Conservation (phyloP, 2,113 vertebrate species). For the Rhombomys opimus region DNA sequence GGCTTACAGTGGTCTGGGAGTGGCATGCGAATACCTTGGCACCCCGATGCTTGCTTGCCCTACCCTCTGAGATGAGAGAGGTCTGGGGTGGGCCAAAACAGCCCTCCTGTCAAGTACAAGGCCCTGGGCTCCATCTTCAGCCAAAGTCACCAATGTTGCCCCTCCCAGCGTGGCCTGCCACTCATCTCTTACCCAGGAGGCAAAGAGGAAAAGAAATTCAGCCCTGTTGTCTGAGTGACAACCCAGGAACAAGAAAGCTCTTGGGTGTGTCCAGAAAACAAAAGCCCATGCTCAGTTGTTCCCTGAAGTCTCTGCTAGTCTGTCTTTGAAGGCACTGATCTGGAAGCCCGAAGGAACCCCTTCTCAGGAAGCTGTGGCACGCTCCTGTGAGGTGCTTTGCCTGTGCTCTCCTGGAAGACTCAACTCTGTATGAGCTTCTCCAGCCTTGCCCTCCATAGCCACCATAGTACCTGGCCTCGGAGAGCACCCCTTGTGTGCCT, state of each 20-base stretch:
- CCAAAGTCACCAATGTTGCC: rapidly evolving
- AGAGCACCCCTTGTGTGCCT: neutral
- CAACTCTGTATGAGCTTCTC: rapidly evolving
- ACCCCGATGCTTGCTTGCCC: neutral
- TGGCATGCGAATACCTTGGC: neutral
- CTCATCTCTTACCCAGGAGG: neutral
- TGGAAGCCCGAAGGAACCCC: neutral
- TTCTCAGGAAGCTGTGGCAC: neutral
- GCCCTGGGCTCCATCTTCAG: neutral
- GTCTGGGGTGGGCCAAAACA: rapidly evolving
- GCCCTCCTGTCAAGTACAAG: no score
- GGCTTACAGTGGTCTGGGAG: no score
- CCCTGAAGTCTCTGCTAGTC: neutral
- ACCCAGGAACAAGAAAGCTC: neutral
- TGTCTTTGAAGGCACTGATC: neutral
- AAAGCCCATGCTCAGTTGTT: neutral
- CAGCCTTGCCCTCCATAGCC: rapidly evolving
- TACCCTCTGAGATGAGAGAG: neutral
- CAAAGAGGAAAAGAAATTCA: neutral
- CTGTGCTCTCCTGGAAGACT: neutral
- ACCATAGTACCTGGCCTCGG: neutral
- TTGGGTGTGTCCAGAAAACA: neutral
- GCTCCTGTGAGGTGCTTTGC: neutral
- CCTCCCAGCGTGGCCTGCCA: neutral
- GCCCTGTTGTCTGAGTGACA: neutral